Conservation (phyloP, 1,140 invertebrate species). For the Thalassaphorura encarpata region DNA sequence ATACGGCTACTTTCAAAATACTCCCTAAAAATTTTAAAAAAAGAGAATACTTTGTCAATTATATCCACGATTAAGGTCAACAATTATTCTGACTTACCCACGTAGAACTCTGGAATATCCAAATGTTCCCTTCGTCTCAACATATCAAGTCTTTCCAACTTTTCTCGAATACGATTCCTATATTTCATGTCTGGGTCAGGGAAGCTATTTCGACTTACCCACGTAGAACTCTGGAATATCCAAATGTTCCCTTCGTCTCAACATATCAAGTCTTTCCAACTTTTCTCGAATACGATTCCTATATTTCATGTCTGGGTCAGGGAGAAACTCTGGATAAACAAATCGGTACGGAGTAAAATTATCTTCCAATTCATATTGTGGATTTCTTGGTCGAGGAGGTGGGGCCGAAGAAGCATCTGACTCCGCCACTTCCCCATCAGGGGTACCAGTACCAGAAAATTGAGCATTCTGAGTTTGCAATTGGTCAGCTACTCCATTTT, state of each 20-base stretch:
- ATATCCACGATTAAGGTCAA: not conserved
- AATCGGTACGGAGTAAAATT: slow-evolving; percentile 47
- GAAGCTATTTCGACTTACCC: slow-evolving; percentile 55
- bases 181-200: slow-evolving; percentile 68
- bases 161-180: slow-evolving; percentile 73
- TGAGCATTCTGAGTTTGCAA: too few species aligned
- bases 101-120: slow-evolving; percentile 95
- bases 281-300: slow-evolving; percentile 76
- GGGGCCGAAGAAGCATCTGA: too few species aligned
- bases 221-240: slow-evolving; percentile 97
- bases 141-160: slow-evolving; percentile 88
- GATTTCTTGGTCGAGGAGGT: not conserved
- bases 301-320: slow-evolving; percentile 64
- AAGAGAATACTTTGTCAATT: slow-evolving; percentile 1
- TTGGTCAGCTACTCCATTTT: too few species aligned
- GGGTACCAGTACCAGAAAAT: too few species aligned
- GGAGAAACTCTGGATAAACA: slow-evolving; percentile 90
- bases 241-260: slow-evolving; percentile 66
- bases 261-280: slow-evolving; percentile 86
- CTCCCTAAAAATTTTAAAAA: slow-evolving; percentile 53
- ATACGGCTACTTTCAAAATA: slow-evolving; percentile 80
- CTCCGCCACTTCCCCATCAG: too few species aligned
- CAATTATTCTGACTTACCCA: slow-evolving; percentile 44
- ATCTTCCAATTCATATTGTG: slow-evolving; percentile 16
- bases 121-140: slow-evolving; percentile 66